These are phyloP conservation scores for Bombus waltoni DNA, from an alignment of 1,140 invertebrate genomes.

Conservation along the genomic window DNA sequence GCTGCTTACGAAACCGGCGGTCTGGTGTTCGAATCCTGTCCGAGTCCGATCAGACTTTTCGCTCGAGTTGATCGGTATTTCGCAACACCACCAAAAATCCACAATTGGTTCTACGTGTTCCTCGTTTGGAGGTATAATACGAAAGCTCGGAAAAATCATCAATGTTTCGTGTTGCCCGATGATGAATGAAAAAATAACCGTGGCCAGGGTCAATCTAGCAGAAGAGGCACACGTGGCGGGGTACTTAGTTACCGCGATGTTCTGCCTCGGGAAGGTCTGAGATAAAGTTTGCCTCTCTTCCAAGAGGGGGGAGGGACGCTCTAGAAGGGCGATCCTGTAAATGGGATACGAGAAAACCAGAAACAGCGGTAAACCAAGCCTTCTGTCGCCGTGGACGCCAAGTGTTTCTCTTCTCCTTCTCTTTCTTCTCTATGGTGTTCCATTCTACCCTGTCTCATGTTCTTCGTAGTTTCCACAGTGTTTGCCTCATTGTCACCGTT, in stretches of 20 bases:
- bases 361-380: slow-evolving; percentile 58
- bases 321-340: slow-evolving; percentile 61
- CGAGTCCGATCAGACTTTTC: not conserved
- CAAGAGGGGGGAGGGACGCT: slow-evolving; percentile 25
- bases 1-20: slow-evolving; percentile 39
- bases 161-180: slow-evolving; percentile 13
- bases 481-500: slow-evolving; percentile 19
- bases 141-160: not conserved
- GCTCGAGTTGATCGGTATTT: not conserved
- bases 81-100: not conserved
- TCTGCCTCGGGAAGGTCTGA: slow-evolving; percentile 66
- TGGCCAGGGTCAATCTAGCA: slow-evolving; percentile 65
- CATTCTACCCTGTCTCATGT: not conserved
- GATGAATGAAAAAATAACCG: slow-evolving; percentile 27
- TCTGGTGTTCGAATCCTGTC: slow-evolving; percentile 51
- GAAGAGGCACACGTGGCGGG: slow-evolving; percentile 47
- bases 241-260: slow-evolving; percentile 58
- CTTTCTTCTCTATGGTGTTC: not conserved
- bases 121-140: not conserved
- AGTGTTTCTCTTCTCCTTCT: not conserved
- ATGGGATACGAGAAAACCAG: slow-evolving; percentile 61
- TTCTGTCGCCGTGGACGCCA: slow-evolving; percentile 58
- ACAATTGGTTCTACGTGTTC: not conserved
- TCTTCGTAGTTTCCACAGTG: not conserved
- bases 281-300: slow-evolving; percentile 56